A percentile compares a stretch with the other conserved stretches of the same genome.
Evolutionary conservation across 1,140 invertebrate genomes (phyloP).

Genomic region (Drosophila pandora): DNA sequence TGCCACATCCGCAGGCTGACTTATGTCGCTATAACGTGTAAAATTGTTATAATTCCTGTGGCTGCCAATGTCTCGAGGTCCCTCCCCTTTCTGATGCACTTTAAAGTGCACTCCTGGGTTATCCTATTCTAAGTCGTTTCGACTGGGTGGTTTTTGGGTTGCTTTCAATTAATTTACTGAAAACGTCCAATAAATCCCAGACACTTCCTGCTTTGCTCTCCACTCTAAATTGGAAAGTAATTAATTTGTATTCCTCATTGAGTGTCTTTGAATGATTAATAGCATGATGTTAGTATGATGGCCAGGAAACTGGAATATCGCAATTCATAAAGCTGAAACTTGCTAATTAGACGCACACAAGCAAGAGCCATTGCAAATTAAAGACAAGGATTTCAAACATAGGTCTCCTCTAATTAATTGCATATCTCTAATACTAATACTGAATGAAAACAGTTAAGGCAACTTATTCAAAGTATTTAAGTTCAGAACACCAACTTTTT

Average conservation of each 20-base stretch:
- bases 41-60: constrained; percentile 82
- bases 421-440: background rate
- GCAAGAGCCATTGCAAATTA: background rate
- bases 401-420: background rate
- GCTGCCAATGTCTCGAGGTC: constrained; percentile 59
- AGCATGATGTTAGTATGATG: no score
- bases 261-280: constrained; percentile 40
- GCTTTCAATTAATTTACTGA: constrained; percentile 67
- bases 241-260: constrained; percentile 46
- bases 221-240: constrained; percentile 44
- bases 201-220: constrained; percentile 11
- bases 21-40: constrained; percentile 82
- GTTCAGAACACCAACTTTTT: background rate
- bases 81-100: constrained; percentile 21
- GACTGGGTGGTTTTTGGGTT: constrained; percentile 13
- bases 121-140: background rate
- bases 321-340: constrained; percentile 1
- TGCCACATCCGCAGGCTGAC: constrained; percentile 70
- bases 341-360: constrained; percentile 10
- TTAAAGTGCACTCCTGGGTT: constrained; percentile 52
- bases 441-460: background rate
- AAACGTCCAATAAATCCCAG: constrained; percentile 46
- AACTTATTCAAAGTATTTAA: background rate
- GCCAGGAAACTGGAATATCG: background rate
- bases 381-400: background rate